phyloP scores from a whole-genome alignment of 2,113 vertebrate genomes.

The Carassius gibelio region DNA sequence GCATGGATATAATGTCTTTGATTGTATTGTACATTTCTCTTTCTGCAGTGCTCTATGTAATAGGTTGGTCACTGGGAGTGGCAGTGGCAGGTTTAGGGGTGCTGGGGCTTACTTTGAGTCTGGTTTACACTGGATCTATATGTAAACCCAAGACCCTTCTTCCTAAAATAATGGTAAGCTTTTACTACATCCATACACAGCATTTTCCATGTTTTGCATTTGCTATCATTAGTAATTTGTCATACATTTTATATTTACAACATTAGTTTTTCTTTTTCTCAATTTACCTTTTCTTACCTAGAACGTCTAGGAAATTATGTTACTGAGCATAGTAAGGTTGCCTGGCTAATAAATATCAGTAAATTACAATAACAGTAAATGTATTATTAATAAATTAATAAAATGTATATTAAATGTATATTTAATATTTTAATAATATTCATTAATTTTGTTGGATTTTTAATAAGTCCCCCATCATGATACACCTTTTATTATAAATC shows the following conservation, averaged over 20 bases:
- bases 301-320: background rate
- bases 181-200: background rate
- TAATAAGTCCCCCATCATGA: no score
- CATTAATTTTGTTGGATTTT: no score
- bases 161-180: slow-evolving; percentile 59
- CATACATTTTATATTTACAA: background rate
- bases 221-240: background rate
- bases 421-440: no score
- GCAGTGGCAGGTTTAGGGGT: background rate
- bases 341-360: no score
- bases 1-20: background rate
- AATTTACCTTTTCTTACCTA: background rate
- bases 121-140: slow-evolving; percentile 64
- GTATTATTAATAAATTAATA: no score
- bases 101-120: background rate
- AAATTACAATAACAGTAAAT: no score
- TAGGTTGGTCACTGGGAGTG: background rate
- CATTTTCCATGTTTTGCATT: background rate
- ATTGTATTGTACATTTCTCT: slow-evolving; percentile 23
- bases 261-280: background rate
- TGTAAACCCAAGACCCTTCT: slow-evolving; percentile 54
- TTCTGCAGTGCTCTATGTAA: slow-evolving; percentile 45
- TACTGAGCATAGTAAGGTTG: no score
- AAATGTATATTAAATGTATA: no score
- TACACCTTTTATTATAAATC: background rate